Base-by-base conservation (phyloP, 2,113 vertebrate species). In the Festucalex cinctus region DNA sequence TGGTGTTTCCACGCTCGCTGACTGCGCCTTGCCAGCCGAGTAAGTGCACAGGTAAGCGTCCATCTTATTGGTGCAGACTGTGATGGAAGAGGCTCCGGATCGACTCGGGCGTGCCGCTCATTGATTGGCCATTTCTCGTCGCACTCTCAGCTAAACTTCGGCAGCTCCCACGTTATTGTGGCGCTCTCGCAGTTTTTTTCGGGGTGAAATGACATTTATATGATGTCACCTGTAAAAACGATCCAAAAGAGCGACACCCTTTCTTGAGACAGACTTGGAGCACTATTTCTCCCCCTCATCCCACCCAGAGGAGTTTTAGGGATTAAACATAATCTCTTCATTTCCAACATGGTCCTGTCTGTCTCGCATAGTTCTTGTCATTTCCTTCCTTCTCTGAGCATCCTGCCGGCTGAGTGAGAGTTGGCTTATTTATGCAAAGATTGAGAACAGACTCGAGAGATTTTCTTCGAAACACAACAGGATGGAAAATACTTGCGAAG, bases 11-110 rank as follows among this genome's bases (percentile, higher is more conserved):
- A 66, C 64, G 70, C 81, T 64, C 1, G 24, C 80, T 81, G 84
- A 83, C 65, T 85, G 77, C 79, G 65, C 35, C 76, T n/a, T 32
- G 65, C 69, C 74, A 82, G 80, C 71, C 59, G 80, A 85, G 86
- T 87, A 85, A 86, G 84, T 86, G 88, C 86, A 86, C 82, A 87
- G 87, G 82, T 90, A 86, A 89, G 86, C 81, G 75, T 59, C 62
- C 66, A 66, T 67, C 56, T 78, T 79, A 90, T 86, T 81, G 86
- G 73, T 70, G 76, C 64, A 56, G 87, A 88, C 86, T 67, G 69
- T 87, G 89, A 90, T 82, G 75, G 86, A 85, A 63, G 78, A 84
- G 77, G 65, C 66, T 76, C 77, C 76, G 69, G 67, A 89, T 85
- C 62, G 61, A 72, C 71, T 76, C 75, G 78, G 89, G 88, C 81